Base-by-base conservation (phyloP, 1,140 invertebrate species). In the Macrobrachium rosenbergii region DNA sequence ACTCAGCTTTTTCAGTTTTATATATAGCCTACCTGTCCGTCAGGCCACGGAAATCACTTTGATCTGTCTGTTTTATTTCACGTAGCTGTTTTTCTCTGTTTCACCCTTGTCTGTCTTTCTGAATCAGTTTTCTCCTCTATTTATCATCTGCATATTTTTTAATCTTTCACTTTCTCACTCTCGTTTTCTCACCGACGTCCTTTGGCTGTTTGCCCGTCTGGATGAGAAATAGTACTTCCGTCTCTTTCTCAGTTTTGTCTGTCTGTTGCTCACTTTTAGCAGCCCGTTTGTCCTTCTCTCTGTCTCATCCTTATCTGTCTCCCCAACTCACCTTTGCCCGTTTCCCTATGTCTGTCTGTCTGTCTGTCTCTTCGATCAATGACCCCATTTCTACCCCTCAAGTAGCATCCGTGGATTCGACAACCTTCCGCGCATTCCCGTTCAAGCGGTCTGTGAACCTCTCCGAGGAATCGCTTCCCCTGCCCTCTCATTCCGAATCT, bases 281-380 rank as follows among this genome's bases (percentile, higher is more conserved):
- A 21, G 19, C 11, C 10, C 37, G 72, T 28, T 45, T 78, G 17
- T 28, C 76, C 58, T 58, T 78, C 45, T 5, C 23, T 60, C 58
- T 78, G 21, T 60, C 76, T 78, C 76, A n/a, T 2, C 23, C 8
- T 78, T 58, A 21, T 58, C 23, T 23, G 21, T 21, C 59, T 23
- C 58, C 59, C 59, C 23, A 58, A 19, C 59, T 58, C 59, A 45
- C 59, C 23, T 78, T 58, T 58, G 43, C 58, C n/a, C 23, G 43
- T 78, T 45, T 78, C 76, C 58, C 76, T 78, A 43, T 78, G 43
- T 62, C 45, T 78, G 43, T 78, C 76, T 78, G 16, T 78, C 76
- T 78, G 58, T 78, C 76, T 78, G 58, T 78, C 58, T 78, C 76
- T 78, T 58, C 64, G 19, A 21, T 23, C 64, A 21, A n/a, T 23